These are phyloP conservation scores for Calliopsis andreniformis DNA, from an alignment of 1,140 invertebrate species.

Conservation along the genomic window DNA sequence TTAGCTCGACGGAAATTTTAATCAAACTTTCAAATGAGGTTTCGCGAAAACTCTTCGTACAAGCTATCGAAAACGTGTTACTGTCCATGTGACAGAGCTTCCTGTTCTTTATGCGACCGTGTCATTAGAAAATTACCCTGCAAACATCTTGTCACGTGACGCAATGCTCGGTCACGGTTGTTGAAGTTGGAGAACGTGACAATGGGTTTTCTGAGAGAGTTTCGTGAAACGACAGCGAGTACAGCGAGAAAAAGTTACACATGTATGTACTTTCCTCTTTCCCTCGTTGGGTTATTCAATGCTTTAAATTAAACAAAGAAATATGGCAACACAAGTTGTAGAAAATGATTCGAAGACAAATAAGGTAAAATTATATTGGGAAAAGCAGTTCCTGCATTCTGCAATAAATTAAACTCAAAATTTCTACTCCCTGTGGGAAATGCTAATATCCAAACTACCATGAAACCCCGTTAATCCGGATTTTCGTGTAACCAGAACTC, in stretches of 20 bases:
- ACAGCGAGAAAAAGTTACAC: too few relatives aligned
- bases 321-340: too few relatives aligned
- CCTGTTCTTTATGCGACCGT: not conserved
- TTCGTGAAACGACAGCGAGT: too few relatives aligned
- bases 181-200: not conserved
- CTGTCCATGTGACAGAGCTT: conserved; percentile 36
- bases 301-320: too few relatives aligned
- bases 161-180: too few relatives aligned
- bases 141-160: not conserved
- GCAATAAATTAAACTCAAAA: conserved; percentile 47
- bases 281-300: too few relatives aligned
- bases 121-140: conserved; percentile 14
- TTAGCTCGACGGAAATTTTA: conserved; percentile 59
- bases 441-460: conserved; percentile 35
- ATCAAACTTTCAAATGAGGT: conserved; percentile 69
- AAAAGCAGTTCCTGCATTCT: conserved; percentile 1
- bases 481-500: conserved; percentile 39
- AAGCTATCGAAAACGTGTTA: conserved; percentile 62
- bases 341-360: not conserved
- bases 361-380: not conserved
- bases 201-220: too few relatives aligned
- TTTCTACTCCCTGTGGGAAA: conserved; percentile 27
- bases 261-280: too few relatives aligned
- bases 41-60: conserved; percentile 49
- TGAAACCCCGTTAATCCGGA: conserved; percentile 37